Percentiles rank a stretch among this genome's conserved stretches.
Conservation (phyloP, 2,113 vertebrate genomes). For the Eptatretus burgeri region DNA sequence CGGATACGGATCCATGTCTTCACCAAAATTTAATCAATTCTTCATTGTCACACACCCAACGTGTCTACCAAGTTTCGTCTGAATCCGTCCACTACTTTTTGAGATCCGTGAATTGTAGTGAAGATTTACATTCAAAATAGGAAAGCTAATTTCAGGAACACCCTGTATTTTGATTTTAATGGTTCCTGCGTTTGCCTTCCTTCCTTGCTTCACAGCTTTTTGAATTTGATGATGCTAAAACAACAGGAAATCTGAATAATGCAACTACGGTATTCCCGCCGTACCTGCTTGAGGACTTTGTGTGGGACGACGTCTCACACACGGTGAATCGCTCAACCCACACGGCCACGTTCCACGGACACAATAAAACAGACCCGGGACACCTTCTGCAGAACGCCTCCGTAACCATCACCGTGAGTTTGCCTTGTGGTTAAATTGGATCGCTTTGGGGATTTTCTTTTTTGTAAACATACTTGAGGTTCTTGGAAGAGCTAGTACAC, state of each 20-base stretch:
- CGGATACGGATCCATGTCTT: too few species aligned
- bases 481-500: too few species aligned
- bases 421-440: too few species aligned
- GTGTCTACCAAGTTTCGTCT: too few species aligned
- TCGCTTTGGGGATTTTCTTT: too few species aligned
- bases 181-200: neutral
- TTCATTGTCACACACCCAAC: too few species aligned
- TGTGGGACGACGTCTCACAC: constrained; percentile 21
- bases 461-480: too few species aligned
- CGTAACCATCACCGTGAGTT: constrained; percentile 18
- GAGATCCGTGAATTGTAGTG: too few species aligned
- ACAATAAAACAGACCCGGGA: accelerated
- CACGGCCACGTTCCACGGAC: constrained; percentile 18
- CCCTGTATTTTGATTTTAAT: neutral
- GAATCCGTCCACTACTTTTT: too few species aligned
- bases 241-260: constrained; percentile 9
- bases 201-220: constrained; percentile 22
- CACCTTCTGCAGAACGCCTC: constrained; percentile 19
- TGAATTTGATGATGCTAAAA: constrained; percentile 27
- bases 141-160: too few species aligned
- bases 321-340: constrained; percentile 17
- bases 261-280: constrained; percentile 19
- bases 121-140: too few species aligned
- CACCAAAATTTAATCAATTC: too few species aligned
- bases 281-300: constrained; percentile 26